These are phyloP conservation scores for Pandemis cinnamomeana DNA, from an alignment of 2,888 invertebrate species.

Conservation along the genomic window DNA sequence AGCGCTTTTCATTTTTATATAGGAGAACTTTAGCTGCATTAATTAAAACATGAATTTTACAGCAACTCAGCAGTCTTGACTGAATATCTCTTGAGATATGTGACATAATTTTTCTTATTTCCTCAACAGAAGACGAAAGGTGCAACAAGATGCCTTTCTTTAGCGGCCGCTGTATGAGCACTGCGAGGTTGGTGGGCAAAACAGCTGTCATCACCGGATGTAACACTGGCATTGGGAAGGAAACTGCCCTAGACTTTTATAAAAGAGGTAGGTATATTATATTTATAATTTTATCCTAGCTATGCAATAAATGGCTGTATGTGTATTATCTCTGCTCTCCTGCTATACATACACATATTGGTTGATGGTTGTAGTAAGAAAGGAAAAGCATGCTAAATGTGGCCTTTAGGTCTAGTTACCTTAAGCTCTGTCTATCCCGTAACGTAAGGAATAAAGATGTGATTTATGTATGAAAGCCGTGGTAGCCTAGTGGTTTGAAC, in stretches of 20 bases:
- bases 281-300: not conserved
- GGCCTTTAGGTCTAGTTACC: no score
- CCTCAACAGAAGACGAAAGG: not conserved
- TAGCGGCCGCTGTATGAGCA: constrained; percentile 78
- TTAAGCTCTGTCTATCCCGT: no score
- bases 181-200: constrained; percentile 82
- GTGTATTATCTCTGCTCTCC: not conserved
- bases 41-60: not conserved
- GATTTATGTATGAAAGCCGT: no score
- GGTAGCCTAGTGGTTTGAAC: no score
- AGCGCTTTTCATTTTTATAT: not conserved
- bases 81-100: no score
- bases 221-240: constrained; percentile 78
- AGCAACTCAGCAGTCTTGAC: not conserved
- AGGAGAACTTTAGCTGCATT: not conserved
- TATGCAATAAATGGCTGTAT: no score
- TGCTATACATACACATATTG: not conserved
- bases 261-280: constrained; percentile 65
- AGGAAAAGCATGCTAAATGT: no score
- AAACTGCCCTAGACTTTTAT: constrained; percentile 77
- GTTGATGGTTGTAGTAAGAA: no score
- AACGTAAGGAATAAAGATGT: no score
- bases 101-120: not conserved
- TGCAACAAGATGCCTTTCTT: constrained; percentile 52
- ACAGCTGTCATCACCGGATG: constrained; percentile 82